Evolutionary conservation across 2,888 invertebrate genomes (phyloP), one percentile per base, ranked within the genome.

Genomic region (Aphidoletes aphidimyza): DNA sequence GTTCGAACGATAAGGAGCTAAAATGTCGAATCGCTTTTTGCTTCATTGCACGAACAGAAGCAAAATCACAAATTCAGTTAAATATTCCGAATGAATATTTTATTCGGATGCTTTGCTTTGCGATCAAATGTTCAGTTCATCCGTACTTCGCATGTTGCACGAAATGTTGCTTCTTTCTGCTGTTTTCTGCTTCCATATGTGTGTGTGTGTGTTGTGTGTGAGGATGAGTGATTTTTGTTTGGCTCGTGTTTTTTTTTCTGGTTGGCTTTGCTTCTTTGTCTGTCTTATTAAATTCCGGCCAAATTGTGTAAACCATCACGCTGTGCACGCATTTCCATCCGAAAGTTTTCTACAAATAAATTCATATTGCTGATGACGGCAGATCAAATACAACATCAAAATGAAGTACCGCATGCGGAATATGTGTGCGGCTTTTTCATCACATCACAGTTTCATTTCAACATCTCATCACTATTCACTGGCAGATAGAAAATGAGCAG

Each of bases 11-110:
- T 69, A 69, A 69, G 69, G 11, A 69, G 69, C 69, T 69, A 69
- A 69, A 34, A 69, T 69, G 69, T 69, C 69, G 69, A n/a, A 69
- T 69, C 69, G 26, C 69, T 2, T 69, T 69, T 30, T 69, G 69
- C 69, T 69, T 69, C 69, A 69, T 69, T 69, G 69, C 26, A 30
- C n/a, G 30, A 69, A 14, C 30, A 69, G 69, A 26, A 69, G n/a
- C 69, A 69, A 69, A n/a, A 69, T 69, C 69, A 30, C 69, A 14
- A 81, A 37, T 37, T 81, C 81, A 37, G 81, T 37, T n/a, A 81
- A 81, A 81, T 81, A 81, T 81, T 81, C 81, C 37, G 37, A 81
- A 36, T 81, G 81, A 81, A 81, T 81, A 81, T 81, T 81, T 81
- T 36, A 81, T 81, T 37, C 37, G 37, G 6, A 37, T 81, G 81